These are phyloP conservation scores for Eurosta solidaginis DNA, from an alignment of 1,140 invertebrate species.

Conservation along the genomic window DNA sequence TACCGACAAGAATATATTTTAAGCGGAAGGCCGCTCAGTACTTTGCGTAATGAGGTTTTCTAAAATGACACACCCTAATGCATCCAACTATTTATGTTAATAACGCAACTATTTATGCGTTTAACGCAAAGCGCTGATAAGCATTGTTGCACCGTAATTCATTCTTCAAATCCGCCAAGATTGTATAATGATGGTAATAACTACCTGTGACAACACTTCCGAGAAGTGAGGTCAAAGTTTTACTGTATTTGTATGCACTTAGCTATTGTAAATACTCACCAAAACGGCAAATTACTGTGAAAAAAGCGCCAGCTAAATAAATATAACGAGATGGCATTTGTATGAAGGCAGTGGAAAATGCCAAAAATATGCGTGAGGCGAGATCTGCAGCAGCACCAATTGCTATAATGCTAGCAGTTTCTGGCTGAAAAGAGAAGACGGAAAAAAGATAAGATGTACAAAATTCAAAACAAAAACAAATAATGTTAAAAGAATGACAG, in stretches of 20 bases:
- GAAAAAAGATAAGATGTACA: not conserved
- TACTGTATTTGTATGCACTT: no score
- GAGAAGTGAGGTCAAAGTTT: no score
- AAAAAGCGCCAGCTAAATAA: slow-evolving; percentile 62
- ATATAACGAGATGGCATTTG: slow-evolving; percentile 63
- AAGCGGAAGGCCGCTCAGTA: no score
- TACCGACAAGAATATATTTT: no score
- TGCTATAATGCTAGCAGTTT: slow-evolving; percentile 63
- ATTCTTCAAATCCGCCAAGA: not conserved
- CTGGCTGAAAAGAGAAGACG: slow-evolving; percentile 46
- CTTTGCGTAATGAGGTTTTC: no score
- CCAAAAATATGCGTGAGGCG: slow-evolving; percentile 61
- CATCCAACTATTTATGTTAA: not conserved
- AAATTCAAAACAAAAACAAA: not conserved
- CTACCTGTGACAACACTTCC: no score
- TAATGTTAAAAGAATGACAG: not conserved
- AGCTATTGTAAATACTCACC: slow-evolving; percentile 57
- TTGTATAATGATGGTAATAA: no score
- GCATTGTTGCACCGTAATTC: not conserved
- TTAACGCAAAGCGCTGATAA: not conserved
- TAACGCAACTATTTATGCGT: not conserved
- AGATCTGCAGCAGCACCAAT: slow-evolving; percentile 64
- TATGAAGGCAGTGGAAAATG: slow-evolving; percentile 60
- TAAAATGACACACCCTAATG: no score
- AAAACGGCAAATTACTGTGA: slow-evolving; percentile 62